Base-by-base conservation (phyloP, 2,888 invertebrate species). In the Phaedon cochleariae region DNA sequence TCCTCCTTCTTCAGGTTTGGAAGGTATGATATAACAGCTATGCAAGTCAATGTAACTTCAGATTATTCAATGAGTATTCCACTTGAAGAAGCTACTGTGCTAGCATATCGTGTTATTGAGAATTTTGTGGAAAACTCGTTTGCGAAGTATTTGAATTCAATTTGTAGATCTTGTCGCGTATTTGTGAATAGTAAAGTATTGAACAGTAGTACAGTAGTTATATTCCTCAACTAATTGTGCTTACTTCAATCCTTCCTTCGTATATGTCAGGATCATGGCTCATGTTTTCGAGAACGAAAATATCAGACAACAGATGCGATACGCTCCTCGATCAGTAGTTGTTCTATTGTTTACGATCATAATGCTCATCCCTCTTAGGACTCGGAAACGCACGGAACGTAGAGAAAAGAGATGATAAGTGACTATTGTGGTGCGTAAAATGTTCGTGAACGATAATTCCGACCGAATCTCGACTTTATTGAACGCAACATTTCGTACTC, bases 271-370 rank as follows among this genome's bases (percentile, higher is more conserved):
- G 9, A 34, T 10, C 31, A 34, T 2, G 10, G 10, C 31, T 10
- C 31, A 10, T 9, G 31, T 34, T 34, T 10, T 34, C 31, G 1
- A 34, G 9, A 10, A 10, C 31, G 62, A 41, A 63, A 72, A 71
- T 69, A 53, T 46, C 52, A 10, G 20, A 64, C 68, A 70, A 67
- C 69, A 70, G 22, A 67, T 69, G 65, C 57, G 68, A 68, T 71
- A 68, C 59, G 63, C 63, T 61, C 67, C 69, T 67, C 67, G 60
- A 69, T 71, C 70, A 71, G 10, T 34, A 10, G 68, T 65, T 60
- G 61, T 37, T 53, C 51, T 31, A 64, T 66, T 73, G 71, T 71
- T 71, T 71, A 71, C 69, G 66, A 65, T 60, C 64, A 61, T 62
- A 69, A 70, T 69, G 68, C 49, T 55, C n/a, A 41, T 34, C 31